Percentiles rank a stretch among this genome's conserved stretches.
These are phyloP conservation scores for Merluccius polli DNA, from an alignment of 2,797 vertebrate species.

Conservation along the genomic window DNA sequence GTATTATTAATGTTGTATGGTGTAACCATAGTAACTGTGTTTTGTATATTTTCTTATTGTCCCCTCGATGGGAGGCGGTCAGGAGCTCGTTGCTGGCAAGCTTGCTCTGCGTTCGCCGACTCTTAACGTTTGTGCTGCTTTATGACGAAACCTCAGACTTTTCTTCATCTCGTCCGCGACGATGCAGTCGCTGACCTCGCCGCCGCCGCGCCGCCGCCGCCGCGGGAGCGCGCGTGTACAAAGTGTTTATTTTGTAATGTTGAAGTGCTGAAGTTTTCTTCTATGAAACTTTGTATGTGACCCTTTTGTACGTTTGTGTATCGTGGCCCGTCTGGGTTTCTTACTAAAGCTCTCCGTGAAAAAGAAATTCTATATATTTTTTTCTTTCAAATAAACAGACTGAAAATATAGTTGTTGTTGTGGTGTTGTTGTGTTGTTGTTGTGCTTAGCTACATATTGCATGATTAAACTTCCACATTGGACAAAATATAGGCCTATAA, in stretches of 20 bases:
- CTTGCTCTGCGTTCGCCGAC: neutral
- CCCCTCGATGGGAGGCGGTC: neutral
- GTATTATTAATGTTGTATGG: conserved; percentile 25
- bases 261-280: neutral
- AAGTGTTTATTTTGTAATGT: neutral
- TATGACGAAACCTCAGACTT: neutral
- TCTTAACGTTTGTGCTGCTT: neutral
- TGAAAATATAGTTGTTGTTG: conserved; percentile 8
- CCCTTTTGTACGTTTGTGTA: conserved; percentile 28
- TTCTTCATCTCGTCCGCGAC: neutral
- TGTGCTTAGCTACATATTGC: neutral
- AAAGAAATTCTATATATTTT: conserved; percentile 55
- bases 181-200: neutral
- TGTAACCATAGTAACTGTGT: conserved; percentile 29
- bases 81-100: neutral
- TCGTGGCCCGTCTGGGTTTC: conserved; percentile 50
- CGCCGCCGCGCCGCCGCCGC: too few relatives aligned
- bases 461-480: too few relatives aligned
- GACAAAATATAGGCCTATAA: too few relatives aligned
- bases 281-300: neutral
- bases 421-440: neutral
- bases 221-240: neutral
- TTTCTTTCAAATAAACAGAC: conserved; percentile 63
- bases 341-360: conserved; percentile 58
- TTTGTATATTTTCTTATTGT: conserved; percentile 25